phyloP scores from a whole-genome alignment of 2,888 invertebrate species.

The Campaea margaritaria region DNA sequence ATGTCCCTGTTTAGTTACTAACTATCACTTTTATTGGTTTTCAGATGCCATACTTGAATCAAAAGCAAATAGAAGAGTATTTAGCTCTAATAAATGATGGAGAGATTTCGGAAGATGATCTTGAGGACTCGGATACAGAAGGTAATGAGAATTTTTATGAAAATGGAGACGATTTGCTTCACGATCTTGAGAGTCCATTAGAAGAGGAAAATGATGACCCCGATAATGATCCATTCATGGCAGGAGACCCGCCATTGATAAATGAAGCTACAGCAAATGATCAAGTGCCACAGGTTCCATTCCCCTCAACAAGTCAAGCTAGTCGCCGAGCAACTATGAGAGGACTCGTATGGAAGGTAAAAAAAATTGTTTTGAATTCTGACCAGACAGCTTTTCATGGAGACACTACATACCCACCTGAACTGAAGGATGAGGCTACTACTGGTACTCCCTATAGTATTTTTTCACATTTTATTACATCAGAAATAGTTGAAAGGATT shows the following conservation, averaged over 20 bases:
- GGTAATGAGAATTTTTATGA: too few species aligned
- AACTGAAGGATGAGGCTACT: conserved; percentile 49
- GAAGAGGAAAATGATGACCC: conserved; percentile 48
- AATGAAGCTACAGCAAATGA: conserved; percentile 45
- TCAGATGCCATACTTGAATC: conserved; percentile 47
- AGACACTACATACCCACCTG: conserved; percentile 50
- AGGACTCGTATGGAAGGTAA: conserved; percentile 51
- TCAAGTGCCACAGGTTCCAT: conserved; percentile 51
- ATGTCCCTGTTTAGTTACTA: conserved; percentile 42
- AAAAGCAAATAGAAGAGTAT: conserved; percentile 50
- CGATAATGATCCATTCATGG: conserved; percentile 46
- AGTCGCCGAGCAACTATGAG: conserved; percentile 51
- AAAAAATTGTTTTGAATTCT: conserved; percentile 52
- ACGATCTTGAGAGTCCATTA: conserved; percentile 49
- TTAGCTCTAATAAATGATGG: too few species aligned
- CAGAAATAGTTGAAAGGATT: too few species aligned
- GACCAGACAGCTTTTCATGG: conserved; percentile 54
- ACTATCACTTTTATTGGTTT: conserved; percentile 44
- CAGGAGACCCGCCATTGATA: conserved; percentile 49
- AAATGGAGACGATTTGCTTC: conserved; percentile 50
- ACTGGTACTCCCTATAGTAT: conserved; percentile 50
- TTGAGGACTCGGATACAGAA: conserved; percentile 51
- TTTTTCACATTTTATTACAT: too few species aligned
- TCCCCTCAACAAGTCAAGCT: conserved; percentile 50
- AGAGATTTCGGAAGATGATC: conserved; percentile 51